These are phyloP conservation scores for Anseranas semipalmata DNA, from an alignment of 2,113 vertebrate species.

Conservation along the genomic window DNA sequence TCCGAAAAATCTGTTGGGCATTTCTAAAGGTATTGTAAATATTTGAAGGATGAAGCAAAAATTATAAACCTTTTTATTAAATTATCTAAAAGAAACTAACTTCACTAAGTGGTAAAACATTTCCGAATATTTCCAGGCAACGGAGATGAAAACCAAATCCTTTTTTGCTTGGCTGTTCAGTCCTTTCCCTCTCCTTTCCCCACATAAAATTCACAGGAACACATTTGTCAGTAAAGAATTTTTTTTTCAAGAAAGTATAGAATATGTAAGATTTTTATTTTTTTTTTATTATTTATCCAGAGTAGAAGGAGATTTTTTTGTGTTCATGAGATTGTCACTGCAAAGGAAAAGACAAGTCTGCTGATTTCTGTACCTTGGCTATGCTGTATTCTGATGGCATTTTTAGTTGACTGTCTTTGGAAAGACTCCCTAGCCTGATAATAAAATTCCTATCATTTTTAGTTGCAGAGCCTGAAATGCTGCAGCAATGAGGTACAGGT, in stretches of 20 bases:
- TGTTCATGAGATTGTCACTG: not conserved
- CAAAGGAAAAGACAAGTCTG: not conserved
- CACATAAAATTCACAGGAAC: not conserved
- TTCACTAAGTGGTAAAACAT: not conserved
- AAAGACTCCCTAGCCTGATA: not conserved
- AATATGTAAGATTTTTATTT: not conserved
- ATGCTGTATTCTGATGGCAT: not conserved
- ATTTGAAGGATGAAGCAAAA: not conserved
- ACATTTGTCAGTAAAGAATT: not conserved
- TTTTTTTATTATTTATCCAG: not conserved
- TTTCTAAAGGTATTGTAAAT: conserved; percentile 90
- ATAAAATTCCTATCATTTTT: not conserved
- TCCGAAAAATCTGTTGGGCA: conserved; percentile 94
- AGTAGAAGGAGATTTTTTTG: not conserved
- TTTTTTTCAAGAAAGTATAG: not conserved
- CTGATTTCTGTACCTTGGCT: not conserved
- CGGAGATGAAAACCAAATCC: not conserved
- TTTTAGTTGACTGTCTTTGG: not conserved
- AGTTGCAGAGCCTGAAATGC: not conserved
- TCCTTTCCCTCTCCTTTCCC: not conserved
- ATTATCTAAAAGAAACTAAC: not conserved
- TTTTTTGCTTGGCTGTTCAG: not conserved
- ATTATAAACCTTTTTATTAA: not conserved
- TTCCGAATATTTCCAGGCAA: not conserved
- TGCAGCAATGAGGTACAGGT: not conserved